Base-by-base conservation (phyloP, 2,888 invertebrate genomes). In the Drosophila meridionalis region DNA sequence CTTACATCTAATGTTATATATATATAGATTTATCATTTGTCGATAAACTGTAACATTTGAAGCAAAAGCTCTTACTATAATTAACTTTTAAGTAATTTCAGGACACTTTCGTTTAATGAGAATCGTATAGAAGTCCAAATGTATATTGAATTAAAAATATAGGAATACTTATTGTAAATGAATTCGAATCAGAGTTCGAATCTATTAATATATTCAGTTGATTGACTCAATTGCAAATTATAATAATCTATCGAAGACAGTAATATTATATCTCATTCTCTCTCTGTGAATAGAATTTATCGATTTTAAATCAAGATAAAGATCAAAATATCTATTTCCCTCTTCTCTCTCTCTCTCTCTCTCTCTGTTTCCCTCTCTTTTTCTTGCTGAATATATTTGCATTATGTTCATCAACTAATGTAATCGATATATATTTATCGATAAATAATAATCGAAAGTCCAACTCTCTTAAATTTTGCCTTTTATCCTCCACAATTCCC, bases 111-210 rank as follows among this genome's bases (percentile, higher is more conserved):
- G 3, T 4, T 1, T 20, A 1, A 50, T n/a, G 50, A 50, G 32
- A 50, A 50, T 32, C 5, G 50, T 11, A 52, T 52, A 52, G 50
- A 52, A 34, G 50, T 6, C n/a, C 32, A n/a, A 20, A 34, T 32
- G n/a, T 14, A 47, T 28, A 28, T 28, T 47, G 4, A 2, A 8
- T 30, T 30, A 14, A 5, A 3, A 12, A 14, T 38, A 12, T 1
- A 12, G 38, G 7, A 2, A 34, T 34, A 34, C 20, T 0, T 20
- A 20, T 20, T 20, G 20, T 20, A 20, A 20, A 20, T 20, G 20
- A 20, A 1, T 20, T 20, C 20, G 20, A 34, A 34, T 34, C 36
- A 11, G 36, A 36, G 36, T 11, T 11, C 11, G 11, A 3, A 9
- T 36, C 11, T 36, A 9, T 34, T 11, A 38, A 38, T 7, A 7